Conservation (phyloP, 2,888 invertebrate genomes). For the Rotaria macrura region DNA sequence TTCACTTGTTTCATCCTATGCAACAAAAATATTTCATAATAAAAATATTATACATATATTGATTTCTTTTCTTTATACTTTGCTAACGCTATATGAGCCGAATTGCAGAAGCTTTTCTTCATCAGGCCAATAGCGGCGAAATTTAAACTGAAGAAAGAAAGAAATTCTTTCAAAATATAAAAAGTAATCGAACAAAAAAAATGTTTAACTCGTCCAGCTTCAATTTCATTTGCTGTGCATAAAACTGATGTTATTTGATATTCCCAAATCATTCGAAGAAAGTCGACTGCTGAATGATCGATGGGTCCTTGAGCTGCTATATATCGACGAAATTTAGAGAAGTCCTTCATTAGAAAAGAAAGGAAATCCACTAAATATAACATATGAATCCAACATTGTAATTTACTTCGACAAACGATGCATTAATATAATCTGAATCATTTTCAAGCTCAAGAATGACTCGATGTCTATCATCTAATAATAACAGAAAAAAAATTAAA, state of each 20-base stretch:
- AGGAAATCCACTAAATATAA: not conserved
- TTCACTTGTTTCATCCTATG: not conserved
- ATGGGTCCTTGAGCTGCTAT: slow-evolving; percentile 33
- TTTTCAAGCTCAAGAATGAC: slow-evolving; percentile 1
- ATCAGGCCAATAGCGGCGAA: slow-evolving; percentile 32
- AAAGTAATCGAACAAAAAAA: too few relatives aligned
- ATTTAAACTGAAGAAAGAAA: slow-evolving; percentile 22
- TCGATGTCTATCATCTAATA: slow-evolving; percentile 27
- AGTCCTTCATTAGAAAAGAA: not conserved
- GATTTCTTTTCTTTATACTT: too few relatives aligned
- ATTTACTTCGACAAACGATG: not conserved
- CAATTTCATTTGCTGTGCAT: slow-evolving; percentile 31
- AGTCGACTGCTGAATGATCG: slow-evolving; percentile 28
- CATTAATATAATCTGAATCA: not conserved
- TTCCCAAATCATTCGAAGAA: slow-evolving; percentile 29
- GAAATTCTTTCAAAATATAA: not conserved
- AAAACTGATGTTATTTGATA: slow-evolving; percentile 28
- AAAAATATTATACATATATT: too few relatives aligned
- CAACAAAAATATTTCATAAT: too few relatives aligned
- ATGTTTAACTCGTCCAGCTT: slow-evolving; percentile 16
- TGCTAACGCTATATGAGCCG: slow-evolving; percentile 20
- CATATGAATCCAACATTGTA: not conserved
- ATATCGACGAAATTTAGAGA: slow-evolving; percentile 22
- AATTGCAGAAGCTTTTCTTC: slow-evolving; percentile 6
- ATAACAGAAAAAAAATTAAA: not conserved